Evolutionary conservation across 2,113 vertebrate species (phyloP).

Genomic region (Tragelaphus strepsiceros): DNA sequence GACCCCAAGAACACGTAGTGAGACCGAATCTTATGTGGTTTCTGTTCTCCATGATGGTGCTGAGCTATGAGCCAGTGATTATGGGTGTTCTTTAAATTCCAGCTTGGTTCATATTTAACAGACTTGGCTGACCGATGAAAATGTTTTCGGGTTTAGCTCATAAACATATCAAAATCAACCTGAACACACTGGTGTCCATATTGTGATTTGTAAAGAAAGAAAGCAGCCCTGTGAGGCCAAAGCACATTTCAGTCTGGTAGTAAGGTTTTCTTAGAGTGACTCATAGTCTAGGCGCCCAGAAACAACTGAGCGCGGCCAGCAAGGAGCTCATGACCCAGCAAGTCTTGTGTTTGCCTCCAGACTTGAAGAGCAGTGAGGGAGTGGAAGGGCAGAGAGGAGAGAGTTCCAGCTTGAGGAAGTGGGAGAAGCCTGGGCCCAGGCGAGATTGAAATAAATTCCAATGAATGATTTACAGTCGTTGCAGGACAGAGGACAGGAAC

Average conservation of each 20-base stretch:
- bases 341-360: background rate
- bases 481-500: background rate
- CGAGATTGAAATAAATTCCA: background rate
- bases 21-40: background rate
- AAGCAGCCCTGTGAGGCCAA: constrained; percentile 1
- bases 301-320: background rate
- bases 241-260: background rate
- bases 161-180: constrained; percentile 12
- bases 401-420: background rate
- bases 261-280: constrained; percentile 12
- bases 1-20: background rate
- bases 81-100: constrained; percentile 2
- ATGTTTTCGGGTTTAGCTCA: constrained; percentile 40
- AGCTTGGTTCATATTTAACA: background rate
- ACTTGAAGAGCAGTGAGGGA: background rate
- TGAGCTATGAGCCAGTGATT: background rate
- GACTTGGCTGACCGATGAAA: constrained; percentile 20
- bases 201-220: constrained; percentile 29
- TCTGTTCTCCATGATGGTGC: background rate
- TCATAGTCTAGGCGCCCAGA: background rate
- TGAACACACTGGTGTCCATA: background rate
- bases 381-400: background rate
- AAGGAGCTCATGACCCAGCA: background rate
- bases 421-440: background rate
- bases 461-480: background rate